These are phyloP conservation scores for Eutrigla gurnardus DNA, from an alignment of 2,797 vertebrate species.

Conservation along the genomic window DNA sequence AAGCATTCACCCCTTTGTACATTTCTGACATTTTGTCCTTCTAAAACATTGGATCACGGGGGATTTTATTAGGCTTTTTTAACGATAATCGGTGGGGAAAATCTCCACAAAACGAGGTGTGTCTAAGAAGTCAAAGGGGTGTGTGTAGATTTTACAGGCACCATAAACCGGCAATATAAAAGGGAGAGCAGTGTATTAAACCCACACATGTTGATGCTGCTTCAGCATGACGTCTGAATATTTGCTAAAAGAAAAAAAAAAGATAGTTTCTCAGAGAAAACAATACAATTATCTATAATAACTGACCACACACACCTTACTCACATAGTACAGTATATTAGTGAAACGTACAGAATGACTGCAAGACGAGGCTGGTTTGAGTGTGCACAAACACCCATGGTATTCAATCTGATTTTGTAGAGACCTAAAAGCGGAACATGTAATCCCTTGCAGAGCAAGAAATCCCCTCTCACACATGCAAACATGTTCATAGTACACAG, in stretches of 20 bases:
- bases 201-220: neutral
- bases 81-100: neutral
- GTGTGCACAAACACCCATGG: neutral
- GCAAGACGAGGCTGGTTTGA: neutral
- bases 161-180: neutral
- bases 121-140: neutral
- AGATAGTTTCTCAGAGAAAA: neutral
- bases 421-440: conserved; percentile 42
- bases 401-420: conserved; percentile 31
- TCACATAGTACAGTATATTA: conserved; percentile 1
- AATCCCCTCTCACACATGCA: conserved; percentile 59
- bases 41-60: neutral
- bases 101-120: neutral
- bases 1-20: neutral
- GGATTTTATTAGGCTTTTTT: neutral
- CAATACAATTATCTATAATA: neutral
- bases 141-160: neutral
- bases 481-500: conserved; percentile 55
- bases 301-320: neutral
- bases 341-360: conserved; percentile 2
- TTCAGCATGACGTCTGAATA: neutral
- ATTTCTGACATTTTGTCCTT: conserved; percentile 8
- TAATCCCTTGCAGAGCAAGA: conserved; percentile 56
- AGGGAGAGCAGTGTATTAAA: neutral
- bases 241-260: too few relatives aligned